phyloP scores from a whole-genome alignment of 2,113 vertebrate species.

The Nyctereutes procyonoides region DNA sequence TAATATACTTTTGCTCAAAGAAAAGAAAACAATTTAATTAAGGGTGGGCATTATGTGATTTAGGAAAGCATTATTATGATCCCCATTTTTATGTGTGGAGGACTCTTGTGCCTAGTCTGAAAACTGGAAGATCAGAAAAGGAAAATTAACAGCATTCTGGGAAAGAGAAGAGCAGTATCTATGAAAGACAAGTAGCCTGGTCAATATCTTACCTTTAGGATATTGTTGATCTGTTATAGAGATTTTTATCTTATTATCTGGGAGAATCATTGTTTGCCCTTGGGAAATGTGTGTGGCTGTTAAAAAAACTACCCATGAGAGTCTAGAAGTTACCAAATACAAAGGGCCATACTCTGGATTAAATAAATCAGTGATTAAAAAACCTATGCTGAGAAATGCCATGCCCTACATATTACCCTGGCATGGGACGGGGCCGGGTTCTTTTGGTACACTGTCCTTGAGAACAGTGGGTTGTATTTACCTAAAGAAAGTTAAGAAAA shows the following conservation, averaged over 20 bases:
- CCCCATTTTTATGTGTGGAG: background rate
- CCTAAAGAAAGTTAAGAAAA: background rate
- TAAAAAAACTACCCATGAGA: background rate
- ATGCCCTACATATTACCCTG: background rate
- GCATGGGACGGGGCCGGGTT: background rate
- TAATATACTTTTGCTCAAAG: background rate
- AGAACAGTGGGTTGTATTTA: background rate
- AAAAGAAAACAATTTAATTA: background rate
- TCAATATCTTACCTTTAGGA: background rate
- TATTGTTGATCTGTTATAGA: background rate
- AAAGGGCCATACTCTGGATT: background rate
- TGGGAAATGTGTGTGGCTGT: background rate
- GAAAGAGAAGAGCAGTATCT: background rate
- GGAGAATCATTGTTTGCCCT: background rate
- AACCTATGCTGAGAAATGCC: background rate
- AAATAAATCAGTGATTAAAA: constrained; percentile 3
- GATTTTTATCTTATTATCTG: background rate
- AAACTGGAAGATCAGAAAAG: background rate
- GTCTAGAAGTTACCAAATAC: constrained; percentile 1
- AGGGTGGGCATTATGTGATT: accelerated
- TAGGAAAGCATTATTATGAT: no score
- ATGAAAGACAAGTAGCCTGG: background rate
- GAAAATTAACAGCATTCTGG: background rate
- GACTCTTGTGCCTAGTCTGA: background rate
- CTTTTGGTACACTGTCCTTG: background rate